phyloP scores from a whole-genome alignment of 2,113 vertebrate species.

The Thinocorus orbignyianus region DNA sequence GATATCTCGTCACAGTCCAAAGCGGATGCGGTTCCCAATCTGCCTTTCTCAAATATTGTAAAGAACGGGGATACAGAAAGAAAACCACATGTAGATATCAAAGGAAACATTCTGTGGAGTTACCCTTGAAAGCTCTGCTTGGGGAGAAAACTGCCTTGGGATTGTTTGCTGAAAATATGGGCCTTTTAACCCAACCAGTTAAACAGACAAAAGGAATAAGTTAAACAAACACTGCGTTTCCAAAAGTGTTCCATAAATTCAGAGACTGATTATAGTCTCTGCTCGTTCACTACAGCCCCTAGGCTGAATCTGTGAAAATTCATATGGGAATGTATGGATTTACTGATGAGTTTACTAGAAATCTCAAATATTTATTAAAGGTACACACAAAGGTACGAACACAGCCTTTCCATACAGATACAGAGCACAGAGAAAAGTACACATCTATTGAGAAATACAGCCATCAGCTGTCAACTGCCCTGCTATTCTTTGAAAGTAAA shows the following conservation, averaged over 20 bases:
- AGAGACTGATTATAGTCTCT: background rate
- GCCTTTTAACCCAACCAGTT: background rate
- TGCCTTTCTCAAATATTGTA: background rate
- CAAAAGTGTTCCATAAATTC: background rate
- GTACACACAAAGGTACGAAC: background rate
- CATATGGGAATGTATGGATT: background rate
- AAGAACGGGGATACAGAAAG: background rate
- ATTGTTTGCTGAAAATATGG: background rate
- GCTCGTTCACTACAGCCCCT: background rate
- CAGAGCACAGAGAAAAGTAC: background rate
- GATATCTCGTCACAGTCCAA: background rate
- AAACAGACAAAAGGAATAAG: slow-evolving; percentile 21
- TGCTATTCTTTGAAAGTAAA: background rate
- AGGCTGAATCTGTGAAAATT: background rate
- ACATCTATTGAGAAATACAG: background rate
- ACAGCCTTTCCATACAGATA: background rate
- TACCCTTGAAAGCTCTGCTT: background rate
- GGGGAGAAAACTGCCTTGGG: background rate
- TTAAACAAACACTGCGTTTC: slow-evolving; percentile 2
- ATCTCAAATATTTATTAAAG: slow-evolving; percentile 7
- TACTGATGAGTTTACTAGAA: background rate
- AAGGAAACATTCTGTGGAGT: background rate
- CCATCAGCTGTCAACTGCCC: background rate
- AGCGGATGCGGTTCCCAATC: background rate
- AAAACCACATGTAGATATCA: background rate